phyloP scores from a whole-genome alignment of 2,888 invertebrate genomes.

The Poecilus cupreus region DNA sequence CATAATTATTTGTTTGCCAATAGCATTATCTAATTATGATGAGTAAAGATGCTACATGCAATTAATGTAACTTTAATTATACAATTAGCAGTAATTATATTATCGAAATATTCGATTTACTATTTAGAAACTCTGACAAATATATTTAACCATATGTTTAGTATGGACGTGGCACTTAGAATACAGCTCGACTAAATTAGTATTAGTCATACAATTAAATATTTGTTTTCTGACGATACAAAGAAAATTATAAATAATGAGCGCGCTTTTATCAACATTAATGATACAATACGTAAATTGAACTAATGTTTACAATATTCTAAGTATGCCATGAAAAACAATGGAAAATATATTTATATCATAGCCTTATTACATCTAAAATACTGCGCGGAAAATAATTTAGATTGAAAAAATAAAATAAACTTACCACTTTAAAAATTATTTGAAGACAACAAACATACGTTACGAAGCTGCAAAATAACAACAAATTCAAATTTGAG shows the following conservation, averaged over 20 bases:
- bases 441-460: slow-evolving; percentile 6
- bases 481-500: background rate
- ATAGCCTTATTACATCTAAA: background rate
- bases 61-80: slow-evolving; percentile 10
- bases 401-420: background rate
- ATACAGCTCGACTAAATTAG: slow-evolving; percentile 5
- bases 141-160: slow-evolving; percentile 31
- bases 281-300: slow-evolving; percentile 9
- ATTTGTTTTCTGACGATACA: slow-evolving; percentile 22
- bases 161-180: slow-evolving; percentile 15
- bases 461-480: slow-evolving; percentile 13
- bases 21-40: background rate
- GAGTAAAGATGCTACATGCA: background rate
- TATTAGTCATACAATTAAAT: slow-evolving; percentile 9
- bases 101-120: background rate
- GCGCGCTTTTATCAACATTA: slow-evolving; percentile 22
- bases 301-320: slow-evolving; percentile 7
- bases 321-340: slow-evolving; percentile 8
- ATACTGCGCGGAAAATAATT: background rate
- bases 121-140: background rate
- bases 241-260: slow-evolving; percentile 14
- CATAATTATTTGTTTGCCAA: background rate
- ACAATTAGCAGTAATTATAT: background rate
- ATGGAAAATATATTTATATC: background rate
- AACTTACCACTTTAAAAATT: background rate